Evolutionary conservation across 2,888 invertebrate species (phyloP), one percentile per base, ranked within the genome.

Genomic region (Apodemia mormo): DNA sequence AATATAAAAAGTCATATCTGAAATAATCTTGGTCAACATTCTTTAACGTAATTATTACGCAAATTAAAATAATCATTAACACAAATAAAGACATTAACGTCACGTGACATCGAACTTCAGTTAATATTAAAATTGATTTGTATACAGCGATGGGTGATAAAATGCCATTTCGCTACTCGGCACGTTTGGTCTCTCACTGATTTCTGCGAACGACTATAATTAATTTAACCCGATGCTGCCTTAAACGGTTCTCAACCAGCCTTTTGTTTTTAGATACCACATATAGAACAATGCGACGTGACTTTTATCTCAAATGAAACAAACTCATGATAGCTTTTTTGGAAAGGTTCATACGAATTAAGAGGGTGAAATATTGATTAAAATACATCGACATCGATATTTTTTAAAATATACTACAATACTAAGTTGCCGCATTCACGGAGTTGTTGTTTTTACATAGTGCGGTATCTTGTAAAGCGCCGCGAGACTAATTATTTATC

Each of bases 161-260:
- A 88, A 85, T 78, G 80, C 80, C 84, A 82, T 85, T 83, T 86
- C 82, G 82, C 79, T 82, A 78, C 77, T 54, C 52, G 52, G 81
- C 82, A 78, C 81, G 79, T 84, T 85, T 86, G 83, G 87, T 84
- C 85, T 83, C 80, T 78, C 79, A 81, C 83, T 81, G 83, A 86
- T 88, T 90, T 91, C 90, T 86, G 83, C 85, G 90, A 91, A 91
- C 80, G 82, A 81, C 80, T 79, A 85, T 86, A 91, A 92, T 92
- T 91, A 92, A 91, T 92, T 89, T 89, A 86, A 84, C 84, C 81
- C 82, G 81, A 86, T 83, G 86, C 82, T 79, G 79, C 78, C 68
- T 54, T 54, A 65, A 40, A 78, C 79, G 70, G 76, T 80, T 78
- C 78, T 76, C 75, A 78, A 72, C 75, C 75, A 76, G 52, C 79